These are phyloP conservation scores for Echinops telfairi DNA, from an alignment of 2,113 vertebrate species.

Conservation along the genomic window DNA sequence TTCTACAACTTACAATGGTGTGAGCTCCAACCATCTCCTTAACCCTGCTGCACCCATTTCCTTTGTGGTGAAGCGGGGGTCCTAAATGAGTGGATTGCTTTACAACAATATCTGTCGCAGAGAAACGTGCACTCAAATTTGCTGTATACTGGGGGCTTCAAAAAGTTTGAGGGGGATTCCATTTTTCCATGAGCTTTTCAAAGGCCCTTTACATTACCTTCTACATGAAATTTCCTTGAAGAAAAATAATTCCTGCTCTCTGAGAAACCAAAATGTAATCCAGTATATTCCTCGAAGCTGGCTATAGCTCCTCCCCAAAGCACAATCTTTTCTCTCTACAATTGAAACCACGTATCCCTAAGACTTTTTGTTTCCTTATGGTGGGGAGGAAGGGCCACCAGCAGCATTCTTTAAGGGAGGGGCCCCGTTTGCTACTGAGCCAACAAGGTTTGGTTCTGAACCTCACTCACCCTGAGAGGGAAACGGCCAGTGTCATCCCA, in stretches of 20 bases:
- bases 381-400: neutral
- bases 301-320: neutral
- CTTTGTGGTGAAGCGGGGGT: neutral
- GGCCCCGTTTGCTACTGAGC: neutral
- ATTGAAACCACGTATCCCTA: neutral
- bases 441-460: slow-evolving; percentile 1
- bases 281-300: neutral
- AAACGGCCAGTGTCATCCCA: neutral
- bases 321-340: neutral
- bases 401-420: neutral
- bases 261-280: neutral
- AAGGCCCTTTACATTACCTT: neutral
- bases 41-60: neutral
- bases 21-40: neutral
- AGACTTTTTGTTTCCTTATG: neutral
- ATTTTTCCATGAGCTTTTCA: too few relatives aligned
- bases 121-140: neutral
- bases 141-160: neutral
- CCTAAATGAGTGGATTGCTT: neutral
- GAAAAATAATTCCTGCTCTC: neutral
- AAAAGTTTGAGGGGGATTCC: too few relatives aligned
- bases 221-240: neutral
- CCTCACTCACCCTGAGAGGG: neutral
- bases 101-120: neutral
- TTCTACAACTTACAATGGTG: neutral